A percentile compares a stretch with the other conserved stretches of the same genome.
phyloP scores from a whole-genome alignment of 2,888 invertebrate species.

The Leucophora obtusa region DNA sequence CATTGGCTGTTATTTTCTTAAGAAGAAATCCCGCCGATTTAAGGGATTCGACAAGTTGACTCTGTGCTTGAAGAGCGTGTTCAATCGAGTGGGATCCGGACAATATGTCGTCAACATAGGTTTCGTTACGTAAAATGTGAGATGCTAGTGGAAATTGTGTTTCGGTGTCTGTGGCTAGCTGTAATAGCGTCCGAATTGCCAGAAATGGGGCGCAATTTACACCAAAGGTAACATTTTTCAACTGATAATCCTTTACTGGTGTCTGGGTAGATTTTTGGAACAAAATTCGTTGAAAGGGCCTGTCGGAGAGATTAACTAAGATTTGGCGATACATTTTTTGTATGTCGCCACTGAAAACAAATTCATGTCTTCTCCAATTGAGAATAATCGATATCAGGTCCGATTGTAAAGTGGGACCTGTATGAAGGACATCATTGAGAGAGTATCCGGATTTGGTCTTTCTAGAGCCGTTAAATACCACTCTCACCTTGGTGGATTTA shows the following conservation, averaged over 20 bases:
- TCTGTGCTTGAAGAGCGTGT: background rate
- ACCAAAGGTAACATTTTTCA: too few relatives aligned
- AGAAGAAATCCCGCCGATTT: too few relatives aligned
- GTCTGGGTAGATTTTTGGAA: background rate
- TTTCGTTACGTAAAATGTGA: background rate
- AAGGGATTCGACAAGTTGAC: too few relatives aligned
- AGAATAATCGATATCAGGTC: background rate
- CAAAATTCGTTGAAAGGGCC: constrained; percentile 6
- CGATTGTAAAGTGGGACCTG: constrained; percentile 1
- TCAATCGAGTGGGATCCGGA: background rate
- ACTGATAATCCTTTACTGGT: constrained; percentile 1
- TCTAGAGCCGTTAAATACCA: background rate
- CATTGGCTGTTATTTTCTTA: background rate
- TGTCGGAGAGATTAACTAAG: background rate
- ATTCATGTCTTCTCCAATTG: constrained; percentile 21
- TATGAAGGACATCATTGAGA: background rate
- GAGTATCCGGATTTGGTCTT: background rate
- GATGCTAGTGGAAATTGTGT: constrained; percentile 12
- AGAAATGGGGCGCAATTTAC: background rate
- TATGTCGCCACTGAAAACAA: background rate
- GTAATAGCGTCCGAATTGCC: too few relatives aligned
- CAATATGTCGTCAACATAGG: constrained; percentile 3
- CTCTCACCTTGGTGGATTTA: constrained; percentile 3
- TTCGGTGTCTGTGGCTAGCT: too few relatives aligned
- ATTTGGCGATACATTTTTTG: constrained; percentile 16